phyloP scores from a whole-genome alignment of 2,113 vertebrate species.

The Otocyon megalotis region DNA sequence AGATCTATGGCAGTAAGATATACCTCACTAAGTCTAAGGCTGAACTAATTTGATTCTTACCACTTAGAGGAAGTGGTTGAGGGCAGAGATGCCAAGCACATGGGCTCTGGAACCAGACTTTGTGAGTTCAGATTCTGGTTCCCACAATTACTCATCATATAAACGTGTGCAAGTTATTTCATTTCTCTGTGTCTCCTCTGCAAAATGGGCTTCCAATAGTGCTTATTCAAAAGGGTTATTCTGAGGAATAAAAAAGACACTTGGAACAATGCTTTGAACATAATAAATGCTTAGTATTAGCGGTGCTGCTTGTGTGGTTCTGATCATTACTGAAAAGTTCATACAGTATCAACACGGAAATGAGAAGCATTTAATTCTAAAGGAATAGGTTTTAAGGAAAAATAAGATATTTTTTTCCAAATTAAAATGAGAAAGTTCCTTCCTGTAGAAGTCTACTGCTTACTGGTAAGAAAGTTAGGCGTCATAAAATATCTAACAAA shows the following conservation, averaged over 20 bases:
- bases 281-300: background rate
- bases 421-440: slow-evolving; percentile 51
- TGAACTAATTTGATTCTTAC: background rate
- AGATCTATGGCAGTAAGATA: background rate
- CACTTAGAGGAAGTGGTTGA: background rate
- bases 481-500: background rate
- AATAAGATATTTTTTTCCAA: slow-evolving; percentile 36
- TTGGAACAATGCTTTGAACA: background rate
- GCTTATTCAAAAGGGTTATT: background rate
- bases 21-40: background rate
- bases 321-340: slow-evolving; percentile 6
- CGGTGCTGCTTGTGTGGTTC: background rate
- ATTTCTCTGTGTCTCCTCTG: background rate
- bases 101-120: background rate
- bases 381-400: slow-evolving; percentile 35
- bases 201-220: background rate
- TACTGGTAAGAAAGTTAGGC: slow-evolving; percentile 18
- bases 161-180: background rate
- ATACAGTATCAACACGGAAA: slow-evolving; percentile 45
- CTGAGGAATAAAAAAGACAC: background rate
- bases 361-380: slow-evolving; percentile 38
- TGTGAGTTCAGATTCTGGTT: background rate
- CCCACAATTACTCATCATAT: background rate
- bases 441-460: background rate
- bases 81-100: background rate